Base-by-base conservation (phyloP, 2,113 vertebrate genomes). In the Saguinus midas region DNA sequence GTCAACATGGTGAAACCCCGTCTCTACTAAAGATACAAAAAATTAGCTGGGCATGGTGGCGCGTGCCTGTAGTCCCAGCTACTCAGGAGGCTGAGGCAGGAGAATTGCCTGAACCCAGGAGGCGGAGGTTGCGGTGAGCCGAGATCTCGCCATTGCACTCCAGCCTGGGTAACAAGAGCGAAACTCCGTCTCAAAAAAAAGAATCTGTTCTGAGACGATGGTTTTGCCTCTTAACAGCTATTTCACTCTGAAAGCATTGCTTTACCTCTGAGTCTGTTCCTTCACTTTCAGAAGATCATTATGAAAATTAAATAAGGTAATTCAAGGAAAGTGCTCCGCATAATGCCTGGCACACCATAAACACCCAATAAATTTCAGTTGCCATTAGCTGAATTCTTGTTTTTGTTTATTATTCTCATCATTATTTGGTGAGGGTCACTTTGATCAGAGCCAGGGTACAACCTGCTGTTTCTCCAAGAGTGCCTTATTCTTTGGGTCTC, bases 401-500 rank as follows among this genome's bases (percentile, higher is more conserved):
- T 57, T 78, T 43, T 21, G 23, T 37, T 81, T n/a, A 13, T 40
- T 37, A 52, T 40, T 14, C 35, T 70, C 35, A 29, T 11, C 45
- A 3, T 29, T 64, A 29, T 14, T 12, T 7, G 12, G n/a, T 72
- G n/a, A 43, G 50, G 9, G 83, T 45, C 72, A 16, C 27, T n/a
- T 55, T 68, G 27, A 2, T 17, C 16, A 9, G 5, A 13, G 27
- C 12, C 8, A 75, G 37, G 17, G 11, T 8, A 14, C 17, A 1
- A 13, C 32, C 21, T 2, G 21, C 11, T 3, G 3, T 6, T 32
- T 35, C 18, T 72, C 50, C 35, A 32, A 0, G n/a, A 1, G 2
- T 0, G 17, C 50, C 78, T 91, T 40, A 14, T 32, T 88, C 66
- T 64, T 3, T 4, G 17, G 32, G 21, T 45, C 14, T 35, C 23